Conservation (phyloP, 1,140 invertebrate species). For the Calosoma granatense region DNA sequence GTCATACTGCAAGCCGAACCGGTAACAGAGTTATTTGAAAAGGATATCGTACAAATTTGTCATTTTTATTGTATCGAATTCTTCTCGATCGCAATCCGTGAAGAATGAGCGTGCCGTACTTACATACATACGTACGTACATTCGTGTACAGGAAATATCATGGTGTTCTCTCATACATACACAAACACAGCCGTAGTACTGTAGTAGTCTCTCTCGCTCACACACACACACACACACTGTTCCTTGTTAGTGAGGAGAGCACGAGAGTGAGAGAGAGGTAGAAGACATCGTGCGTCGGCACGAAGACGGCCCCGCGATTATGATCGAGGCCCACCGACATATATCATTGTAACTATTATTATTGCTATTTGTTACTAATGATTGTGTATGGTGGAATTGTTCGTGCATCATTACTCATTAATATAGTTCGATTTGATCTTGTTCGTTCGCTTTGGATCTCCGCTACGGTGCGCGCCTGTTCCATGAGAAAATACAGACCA, state of each 20-base stretch:
- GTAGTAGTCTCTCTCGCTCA: too few species aligned
- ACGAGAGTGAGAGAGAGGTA: neutral
- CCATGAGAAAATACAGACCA: neutral
- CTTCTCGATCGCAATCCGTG: neutral
- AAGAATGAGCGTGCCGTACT: neutral
- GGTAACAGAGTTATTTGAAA: neutral
- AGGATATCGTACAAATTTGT: neutral
- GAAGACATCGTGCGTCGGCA: neutral
- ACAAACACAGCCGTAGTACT: too few species aligned
- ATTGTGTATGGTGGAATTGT: constrained; percentile 34
- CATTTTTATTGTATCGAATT: neutral
- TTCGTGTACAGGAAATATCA: too few species aligned
- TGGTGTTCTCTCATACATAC: too few species aligned
- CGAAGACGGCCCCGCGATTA: neutral
- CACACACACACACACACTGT: too few species aligned
- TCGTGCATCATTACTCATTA: constrained; percentile 36
- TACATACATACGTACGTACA: too few species aligned
- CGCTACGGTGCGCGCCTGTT: neutral
- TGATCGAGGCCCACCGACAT: constrained; percentile 21
- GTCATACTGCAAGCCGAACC: too few species aligned
- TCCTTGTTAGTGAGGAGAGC: neutral
- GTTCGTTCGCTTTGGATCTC: constrained; percentile 3
- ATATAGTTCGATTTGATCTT: constrained; percentile 33
- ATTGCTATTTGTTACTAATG: constrained; percentile 37
- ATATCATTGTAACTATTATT: constrained; percentile 34